A percentile compares a stretch with the other conserved stretches of the same genome.
phyloP scores from a whole-genome alignment of 2,888 invertebrate species.

The Tachina lurida region DNA sequence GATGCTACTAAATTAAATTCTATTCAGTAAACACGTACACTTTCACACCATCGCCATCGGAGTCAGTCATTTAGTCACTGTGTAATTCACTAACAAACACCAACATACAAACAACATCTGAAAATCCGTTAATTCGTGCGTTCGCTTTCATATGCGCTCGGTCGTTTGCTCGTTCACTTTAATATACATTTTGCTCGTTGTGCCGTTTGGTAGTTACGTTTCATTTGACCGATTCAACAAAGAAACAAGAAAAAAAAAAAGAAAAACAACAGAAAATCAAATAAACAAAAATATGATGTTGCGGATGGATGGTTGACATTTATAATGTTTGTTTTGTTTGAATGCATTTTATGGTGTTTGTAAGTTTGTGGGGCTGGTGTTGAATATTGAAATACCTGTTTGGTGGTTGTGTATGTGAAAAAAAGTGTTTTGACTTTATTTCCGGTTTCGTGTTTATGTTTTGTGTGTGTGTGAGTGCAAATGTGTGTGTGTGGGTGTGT shows the following conservation, averaged over 20 bases:
- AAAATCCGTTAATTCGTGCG: slow-evolving; percentile 45
- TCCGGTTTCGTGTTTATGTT: not conserved
- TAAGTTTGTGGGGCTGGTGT: not conserved
- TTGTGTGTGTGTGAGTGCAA: not conserved
- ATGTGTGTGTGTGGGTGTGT: not conserved
- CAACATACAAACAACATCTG: not conserved
- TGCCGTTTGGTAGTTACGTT: slow-evolving; percentile 20
- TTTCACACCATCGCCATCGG: slow-evolving; percentile 13
- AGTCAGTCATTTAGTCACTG: slow-evolving; percentile 26
- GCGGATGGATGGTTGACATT: slow-evolving; percentile 44
- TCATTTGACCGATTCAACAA: slow-evolving; percentile 41
- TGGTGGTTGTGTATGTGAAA: slow-evolving; percentile 11
- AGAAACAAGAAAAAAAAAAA: slow-evolving; percentile 26
- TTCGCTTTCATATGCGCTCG: slow-evolving; percentile 42
- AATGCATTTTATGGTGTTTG: slow-evolving; percentile 34
- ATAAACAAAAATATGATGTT: slow-evolving; percentile 20
- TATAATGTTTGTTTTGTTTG: slow-evolving; percentile 44
- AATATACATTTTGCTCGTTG: slow-evolving; percentile 14
- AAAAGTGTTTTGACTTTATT: slow-evolving; percentile 23
- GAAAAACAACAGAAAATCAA: slow-evolving; percentile 1
- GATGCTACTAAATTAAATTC: slow-evolving; percentile 52
- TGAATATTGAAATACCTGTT: slow-evolving; percentile 6
- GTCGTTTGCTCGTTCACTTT: slow-evolving; percentile 1
- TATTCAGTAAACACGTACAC: slow-evolving; percentile 34
- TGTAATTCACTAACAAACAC: slow-evolving; percentile 31